phyloP scores from a whole-genome alignment of 2,888 invertebrate species.

The Dioctria linearis region DNA sequence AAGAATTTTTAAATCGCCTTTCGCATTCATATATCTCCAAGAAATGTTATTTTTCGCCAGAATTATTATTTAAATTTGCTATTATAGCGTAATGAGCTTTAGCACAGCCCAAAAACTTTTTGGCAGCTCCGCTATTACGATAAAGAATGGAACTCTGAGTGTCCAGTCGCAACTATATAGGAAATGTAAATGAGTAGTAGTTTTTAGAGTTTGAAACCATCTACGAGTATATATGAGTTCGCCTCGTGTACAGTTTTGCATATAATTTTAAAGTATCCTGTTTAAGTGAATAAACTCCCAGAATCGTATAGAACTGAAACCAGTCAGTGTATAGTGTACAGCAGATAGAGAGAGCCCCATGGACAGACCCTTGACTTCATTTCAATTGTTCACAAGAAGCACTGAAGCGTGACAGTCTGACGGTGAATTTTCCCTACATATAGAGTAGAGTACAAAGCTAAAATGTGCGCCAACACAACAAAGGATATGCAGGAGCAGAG shows the following conservation, averaged over 20 bases:
- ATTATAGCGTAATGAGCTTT: conserved; percentile 26
- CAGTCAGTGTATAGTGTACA: not conserved
- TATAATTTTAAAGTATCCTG: conserved; percentile 44
- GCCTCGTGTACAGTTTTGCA: conserved; percentile 31
- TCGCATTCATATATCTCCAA: not conserved
- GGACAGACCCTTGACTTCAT: conserved; percentile 46
- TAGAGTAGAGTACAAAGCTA: not conserved
- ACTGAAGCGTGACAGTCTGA: conserved; percentile 42
- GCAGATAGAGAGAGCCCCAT: conserved; percentile 4
- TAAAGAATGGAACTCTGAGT: not conserved
- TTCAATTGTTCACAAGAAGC: conserved; percentile 42
- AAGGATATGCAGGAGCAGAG: conserved; percentile 25
- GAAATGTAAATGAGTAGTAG: not conserved
- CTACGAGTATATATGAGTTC: not conserved
- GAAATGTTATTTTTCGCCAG: conserved; percentile 6
- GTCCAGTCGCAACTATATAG: conserved; percentile 4
- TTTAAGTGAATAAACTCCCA: conserved; percentile 15
- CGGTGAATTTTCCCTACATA: conserved; percentile 22
- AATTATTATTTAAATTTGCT: conserved; percentile 40
- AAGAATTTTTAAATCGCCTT: not conserved
- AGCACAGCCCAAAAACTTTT: conserved; percentile 13
- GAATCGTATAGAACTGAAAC: too few relatives aligned
- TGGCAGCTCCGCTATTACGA: conserved; percentile 1
- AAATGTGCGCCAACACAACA: conserved; percentile 44
- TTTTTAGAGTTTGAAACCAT: not conserved